Evolutionary conservation across 2,113 vertebrate genomes (phyloP).

Genomic region (Scomber colias): DNA sequence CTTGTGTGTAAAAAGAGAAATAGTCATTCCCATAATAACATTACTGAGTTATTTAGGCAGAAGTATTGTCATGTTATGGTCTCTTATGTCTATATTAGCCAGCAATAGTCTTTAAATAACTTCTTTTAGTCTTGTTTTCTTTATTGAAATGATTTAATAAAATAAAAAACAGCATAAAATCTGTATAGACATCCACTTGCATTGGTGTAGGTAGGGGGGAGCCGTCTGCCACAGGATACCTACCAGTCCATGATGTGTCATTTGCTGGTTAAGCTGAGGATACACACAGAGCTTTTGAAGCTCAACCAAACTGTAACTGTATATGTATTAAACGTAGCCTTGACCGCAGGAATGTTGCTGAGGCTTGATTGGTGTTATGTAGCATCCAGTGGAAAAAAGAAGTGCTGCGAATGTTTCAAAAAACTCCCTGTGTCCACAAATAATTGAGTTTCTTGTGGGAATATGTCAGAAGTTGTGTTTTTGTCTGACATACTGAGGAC

Average conservation of each 20-base stretch:
- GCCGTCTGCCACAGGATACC: constrained; percentile 55
- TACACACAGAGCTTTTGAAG: constrained; percentile 61
- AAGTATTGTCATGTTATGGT: constrained; percentile 5
- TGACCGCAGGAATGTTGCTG: constrained; percentile 67
- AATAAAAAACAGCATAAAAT: constrained; percentile 33
- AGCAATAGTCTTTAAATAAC: too few relatives aligned
- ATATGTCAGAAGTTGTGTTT: constrained; percentile 24
- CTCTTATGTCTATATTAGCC: background rate
- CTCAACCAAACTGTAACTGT: constrained; percentile 58
- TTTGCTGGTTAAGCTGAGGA: constrained; percentile 59
- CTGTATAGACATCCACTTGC: constrained; percentile 18
- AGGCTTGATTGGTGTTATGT: constrained; percentile 57
- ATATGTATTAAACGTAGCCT: constrained; percentile 56
- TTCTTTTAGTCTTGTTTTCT: too few relatives aligned
- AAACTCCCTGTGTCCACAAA: constrained; percentile 66
- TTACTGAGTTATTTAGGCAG: background rate
- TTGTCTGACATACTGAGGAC: constrained; percentile 39
- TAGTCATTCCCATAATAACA: constrained; percentile 1
- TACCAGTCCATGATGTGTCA: constrained; percentile 55
- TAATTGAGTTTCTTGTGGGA: constrained; percentile 47
- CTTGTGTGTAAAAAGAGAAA: background rate
- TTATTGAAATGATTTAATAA: background rate
- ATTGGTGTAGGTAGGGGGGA: background rate
- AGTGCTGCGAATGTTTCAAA: constrained; percentile 56
- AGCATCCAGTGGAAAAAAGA: constrained; percentile 64